Conservation (phyloP, 2,113 vertebrate genomes). For the Synodontis membranacea region DNA sequence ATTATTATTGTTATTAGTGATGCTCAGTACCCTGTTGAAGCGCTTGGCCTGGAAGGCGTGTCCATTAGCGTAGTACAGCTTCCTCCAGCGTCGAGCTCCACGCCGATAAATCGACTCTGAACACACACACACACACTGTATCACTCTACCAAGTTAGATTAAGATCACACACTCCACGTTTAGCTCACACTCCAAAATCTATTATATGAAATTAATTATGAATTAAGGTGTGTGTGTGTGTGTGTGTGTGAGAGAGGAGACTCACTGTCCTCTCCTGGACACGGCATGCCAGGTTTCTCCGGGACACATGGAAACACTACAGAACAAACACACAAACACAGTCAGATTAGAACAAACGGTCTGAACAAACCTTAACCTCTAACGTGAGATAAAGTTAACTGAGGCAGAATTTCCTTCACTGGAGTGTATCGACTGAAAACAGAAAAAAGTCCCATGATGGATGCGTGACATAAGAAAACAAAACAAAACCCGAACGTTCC, state of each 20-base stretch:
- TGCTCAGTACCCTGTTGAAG: slow-evolving; percentile 88
- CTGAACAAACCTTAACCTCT: too few species aligned
- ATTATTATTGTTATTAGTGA: not conserved
- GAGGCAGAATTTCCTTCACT: too few species aligned
- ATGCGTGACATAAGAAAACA: too few species aligned
- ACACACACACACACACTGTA: not conserved
- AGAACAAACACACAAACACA: slow-evolving; percentile 30
- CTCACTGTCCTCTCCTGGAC: slow-evolving; percentile 98
- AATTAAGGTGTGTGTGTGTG: not conserved
- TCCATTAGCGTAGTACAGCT: slow-evolving; percentile 96
- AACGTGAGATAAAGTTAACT: too few species aligned
- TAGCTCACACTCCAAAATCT: not conserved
- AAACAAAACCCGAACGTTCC: too few species aligned
- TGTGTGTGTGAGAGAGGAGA: slow-evolving; percentile 35
- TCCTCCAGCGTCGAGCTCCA: slow-evolving; percentile 96
- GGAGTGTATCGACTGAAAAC: too few species aligned
- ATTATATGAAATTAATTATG: not conserved
- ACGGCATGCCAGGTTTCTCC: slow-evolving; percentile 96
- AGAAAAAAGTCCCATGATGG: too few species aligned
- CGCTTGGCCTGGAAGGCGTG: slow-evolving; percentile 98
- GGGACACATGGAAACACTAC: slow-evolving; percentile 95
- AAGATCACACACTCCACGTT: not conserved
- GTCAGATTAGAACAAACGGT: not conserved
- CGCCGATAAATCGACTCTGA: slow-evolving; percentile 98
- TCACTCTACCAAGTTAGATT: not conserved